Conservation (phyloP, 2,797 vertebrate genomes). For the Pseudochromis fuscus region DNA sequence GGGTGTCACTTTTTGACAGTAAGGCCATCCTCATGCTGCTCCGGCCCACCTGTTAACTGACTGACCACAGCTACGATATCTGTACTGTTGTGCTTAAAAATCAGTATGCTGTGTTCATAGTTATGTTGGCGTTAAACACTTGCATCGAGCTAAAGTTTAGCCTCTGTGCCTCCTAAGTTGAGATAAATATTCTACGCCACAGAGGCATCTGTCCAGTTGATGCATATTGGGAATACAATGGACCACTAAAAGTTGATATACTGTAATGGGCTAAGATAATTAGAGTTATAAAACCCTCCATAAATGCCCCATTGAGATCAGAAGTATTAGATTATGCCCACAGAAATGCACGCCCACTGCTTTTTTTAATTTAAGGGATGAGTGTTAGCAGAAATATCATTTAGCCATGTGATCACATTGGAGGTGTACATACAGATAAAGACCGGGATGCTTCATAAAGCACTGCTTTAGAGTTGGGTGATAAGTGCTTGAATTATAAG, state of each 20-base stretch:
- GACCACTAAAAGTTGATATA: conserved; percentile 86
- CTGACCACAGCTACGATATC: conserved; percentile 8
- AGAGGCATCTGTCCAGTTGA: conserved; percentile 79
- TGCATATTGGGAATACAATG: conserved; percentile 80
- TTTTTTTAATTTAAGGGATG: conserved; percentile 88
- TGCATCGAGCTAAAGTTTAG: conserved; percentile 62
- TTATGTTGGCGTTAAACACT: conserved; percentile 52
- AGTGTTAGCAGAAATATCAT: conserved; percentile 87
- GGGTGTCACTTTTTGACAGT: conserved; percentile 51
- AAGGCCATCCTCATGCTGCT: conserved; percentile 47
- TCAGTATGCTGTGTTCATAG: conserved; percentile 53
- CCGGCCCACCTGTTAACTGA: conserved; percentile 51
- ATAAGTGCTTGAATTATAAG: conserved; percentile 89
- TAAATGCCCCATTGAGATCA: conserved; percentile 87
- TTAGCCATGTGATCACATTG: conserved; percentile 83
- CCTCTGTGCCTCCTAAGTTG: conserved; percentile 58
- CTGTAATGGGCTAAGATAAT: conserved; percentile 87
- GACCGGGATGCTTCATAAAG: conserved; percentile 86
- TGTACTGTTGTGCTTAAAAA: conserved; percentile 50
- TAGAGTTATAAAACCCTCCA: conserved; percentile 87
- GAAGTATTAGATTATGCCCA: conserved; percentile 84
- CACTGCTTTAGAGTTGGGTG: conserved; percentile 83
- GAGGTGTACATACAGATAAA: conserved; percentile 88
- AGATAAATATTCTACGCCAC: conserved; percentile 71
- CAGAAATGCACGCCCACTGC: conserved; percentile 85